A percentile compares a stretch with the other conserved stretches of the same genome.
Conservation (phyloP, 2,797 vertebrate genomes). For the Pangasius sanitwongsei region DNA sequence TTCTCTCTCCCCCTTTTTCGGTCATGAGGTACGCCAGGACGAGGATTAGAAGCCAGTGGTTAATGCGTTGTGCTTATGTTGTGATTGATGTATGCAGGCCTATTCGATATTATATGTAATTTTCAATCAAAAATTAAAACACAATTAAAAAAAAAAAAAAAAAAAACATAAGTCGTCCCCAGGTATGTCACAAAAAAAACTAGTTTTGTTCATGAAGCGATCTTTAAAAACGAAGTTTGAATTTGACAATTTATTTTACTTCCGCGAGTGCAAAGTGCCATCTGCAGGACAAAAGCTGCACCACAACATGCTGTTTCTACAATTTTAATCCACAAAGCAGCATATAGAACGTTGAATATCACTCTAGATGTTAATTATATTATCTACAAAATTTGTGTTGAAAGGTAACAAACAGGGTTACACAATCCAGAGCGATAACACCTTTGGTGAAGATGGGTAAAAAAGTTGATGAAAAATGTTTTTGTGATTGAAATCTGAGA, state of each 20-base stretch:
- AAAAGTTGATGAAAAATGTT: background rate
- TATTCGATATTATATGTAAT: background rate
- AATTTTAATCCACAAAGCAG: background rate
- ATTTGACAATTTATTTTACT: background rate
- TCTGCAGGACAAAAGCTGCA: conserved; percentile 9
- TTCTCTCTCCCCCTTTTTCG: background rate
- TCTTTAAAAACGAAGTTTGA: background rate
- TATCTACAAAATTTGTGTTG: background rate
- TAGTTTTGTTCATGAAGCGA: background rate
- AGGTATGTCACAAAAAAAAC: background rate
- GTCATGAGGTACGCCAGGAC: background rate
- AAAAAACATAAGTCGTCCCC: no score
- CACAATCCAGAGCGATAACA: background rate
- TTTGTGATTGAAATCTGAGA: background rate
- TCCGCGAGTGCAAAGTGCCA: conserved; percentile 6
- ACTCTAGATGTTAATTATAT: background rate
- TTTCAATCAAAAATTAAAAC: background rate
- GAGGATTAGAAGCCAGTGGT: no score
- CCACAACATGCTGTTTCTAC: background rate
- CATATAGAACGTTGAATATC: background rate
- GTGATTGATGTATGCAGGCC: background rate
- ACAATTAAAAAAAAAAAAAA: background rate
- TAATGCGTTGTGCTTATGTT: background rate
- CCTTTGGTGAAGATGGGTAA: background rate
- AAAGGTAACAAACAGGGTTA: background rate